These are phyloP conservation scores for Contarinia nasturtii DNA, from an alignment of 1,140 invertebrate species.

Conservation along the genomic window DNA sequence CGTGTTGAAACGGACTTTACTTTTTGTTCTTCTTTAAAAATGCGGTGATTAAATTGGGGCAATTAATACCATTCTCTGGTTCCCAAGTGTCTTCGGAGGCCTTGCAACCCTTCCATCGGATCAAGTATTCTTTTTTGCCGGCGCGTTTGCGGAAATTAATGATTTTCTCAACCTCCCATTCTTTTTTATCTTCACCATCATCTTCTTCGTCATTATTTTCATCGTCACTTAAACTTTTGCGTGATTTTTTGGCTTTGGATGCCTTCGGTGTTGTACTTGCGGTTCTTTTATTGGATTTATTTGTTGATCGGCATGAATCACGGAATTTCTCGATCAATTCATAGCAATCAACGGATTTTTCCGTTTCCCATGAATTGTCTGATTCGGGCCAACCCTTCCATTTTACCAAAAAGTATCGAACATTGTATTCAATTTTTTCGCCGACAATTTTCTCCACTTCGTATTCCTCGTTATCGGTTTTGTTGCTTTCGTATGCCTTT, in stretches of 20 bases:
- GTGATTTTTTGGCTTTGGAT: neutral
- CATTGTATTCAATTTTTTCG: neutral
- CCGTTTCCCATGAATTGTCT: neutral
- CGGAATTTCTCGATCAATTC: neutral
- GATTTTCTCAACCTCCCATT: constrained; percentile 61
- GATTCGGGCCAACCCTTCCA: neutral
- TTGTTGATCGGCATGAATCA: neutral
- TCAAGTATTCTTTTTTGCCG: constrained; percentile 46
- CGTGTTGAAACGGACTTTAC: no score
- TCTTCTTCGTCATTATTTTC: neutral
- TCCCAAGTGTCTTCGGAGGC: constrained; percentile 50
- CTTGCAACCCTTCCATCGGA: constrained; percentile 60
- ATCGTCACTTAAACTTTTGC: neutral
- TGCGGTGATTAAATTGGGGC: constrained; percentile 42
- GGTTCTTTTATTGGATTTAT: neutral
- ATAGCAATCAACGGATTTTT: neutral
- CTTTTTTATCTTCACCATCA: constrained; percentile 9
- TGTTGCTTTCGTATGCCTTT: constrained; percentile 3
- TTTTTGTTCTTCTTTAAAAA: constrained; percentile 32
- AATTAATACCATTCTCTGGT: constrained; percentile 48
- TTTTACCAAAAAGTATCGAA: neutral
- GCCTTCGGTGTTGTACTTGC: neutral
- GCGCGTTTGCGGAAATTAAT: constrained; percentile 50
- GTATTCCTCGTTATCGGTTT: neutral
- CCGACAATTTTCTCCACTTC: neutral